A percentile compares a stretch with the other conserved stretches of the same genome.
Conservation (phyloP, 2,888 invertebrate genomes). For the Girardia tigrina region DNA sequence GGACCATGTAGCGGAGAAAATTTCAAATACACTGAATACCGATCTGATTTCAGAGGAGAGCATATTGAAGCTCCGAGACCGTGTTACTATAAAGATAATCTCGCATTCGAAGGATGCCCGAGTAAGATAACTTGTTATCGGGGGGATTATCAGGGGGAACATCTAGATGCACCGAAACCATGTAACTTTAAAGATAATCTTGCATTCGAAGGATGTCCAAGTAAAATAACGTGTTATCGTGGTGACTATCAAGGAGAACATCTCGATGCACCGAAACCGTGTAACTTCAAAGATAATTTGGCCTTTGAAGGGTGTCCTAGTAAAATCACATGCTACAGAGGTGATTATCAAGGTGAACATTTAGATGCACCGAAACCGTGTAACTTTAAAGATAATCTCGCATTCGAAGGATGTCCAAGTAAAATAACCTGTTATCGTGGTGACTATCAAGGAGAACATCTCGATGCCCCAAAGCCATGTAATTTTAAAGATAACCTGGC, state of each 20-base stretch:
- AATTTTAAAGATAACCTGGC: not conserved
- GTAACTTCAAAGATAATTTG: not conserved
- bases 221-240: not conserved
- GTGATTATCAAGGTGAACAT: not conserved
- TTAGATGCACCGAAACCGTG: not conserved
- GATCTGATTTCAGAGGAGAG: not conserved
- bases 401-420: not conserved
- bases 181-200: not conserved
- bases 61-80: conserved; percentile 8
- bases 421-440: not conserved
- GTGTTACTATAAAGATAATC: not conserved
- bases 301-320: not conserved
- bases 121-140: not conserved
- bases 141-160: not conserved
- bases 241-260: not conserved
- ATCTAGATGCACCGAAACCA: conserved; percentile 10
- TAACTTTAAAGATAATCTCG: not conserved
- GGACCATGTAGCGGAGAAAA: not conserved
- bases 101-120: not conserved
- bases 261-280: not conserved
- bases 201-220: not conserved
- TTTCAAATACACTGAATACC: not conserved
- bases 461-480: not conserved
- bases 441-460: not conserved
- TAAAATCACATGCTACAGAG: not conserved